Base-by-base conservation (phyloP, 2,797 vertebrate genomes). In the Aselliscus stoliczkanus region DNA sequence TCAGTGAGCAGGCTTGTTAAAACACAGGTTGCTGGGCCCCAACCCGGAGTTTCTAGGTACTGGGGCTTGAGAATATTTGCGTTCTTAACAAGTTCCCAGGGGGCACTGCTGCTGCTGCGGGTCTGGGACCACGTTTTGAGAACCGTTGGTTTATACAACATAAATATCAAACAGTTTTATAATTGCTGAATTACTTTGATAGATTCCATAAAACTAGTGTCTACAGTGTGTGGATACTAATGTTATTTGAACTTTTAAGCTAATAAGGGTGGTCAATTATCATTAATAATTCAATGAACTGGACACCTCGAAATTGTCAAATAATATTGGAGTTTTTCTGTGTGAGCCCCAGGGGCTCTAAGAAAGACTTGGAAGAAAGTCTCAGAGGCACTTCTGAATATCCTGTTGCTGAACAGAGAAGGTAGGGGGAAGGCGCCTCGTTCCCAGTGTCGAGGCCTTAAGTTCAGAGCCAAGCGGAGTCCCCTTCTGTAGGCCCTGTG, bases 201-300 rank as follows among this genome's bases (percentile, higher is more conserved):
- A 94, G 91, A 77, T 72, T 60, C 64, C 25, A 14, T 47, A 73
- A 58, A 88, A 72, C 70, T 39, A 44, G 27, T 62, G 29, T 56
- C 92, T 93, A 80, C 92, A 90, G 23, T 64, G 13, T 50, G 52
- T 81, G 52, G 56, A 64, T 93, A 85, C 89, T 83, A 75, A 87
- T 25, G 56, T 54, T 93, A 92, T 67, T 90, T 96, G 85, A 94
- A 93, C 81, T 69, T 96, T 64, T 52, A 91, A 95, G 69, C 52
- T 94, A 94, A 80, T 94, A 84, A 75, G 52, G 37, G n/a, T 54
- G 20, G 84, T 69, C 84, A 92, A 79, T 94, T 91, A 87, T 60
- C 64, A 95, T 79, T 89, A 96, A 96, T 93, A 94, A 96, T 86
- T 90, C 39, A 96, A 23, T 47, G 42, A 88, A 56, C 4, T 85